These are phyloP conservation scores for Arge pagana DNA, from an alignment of 2,888 invertebrate genomes.

Conservation along the genomic window DNA sequence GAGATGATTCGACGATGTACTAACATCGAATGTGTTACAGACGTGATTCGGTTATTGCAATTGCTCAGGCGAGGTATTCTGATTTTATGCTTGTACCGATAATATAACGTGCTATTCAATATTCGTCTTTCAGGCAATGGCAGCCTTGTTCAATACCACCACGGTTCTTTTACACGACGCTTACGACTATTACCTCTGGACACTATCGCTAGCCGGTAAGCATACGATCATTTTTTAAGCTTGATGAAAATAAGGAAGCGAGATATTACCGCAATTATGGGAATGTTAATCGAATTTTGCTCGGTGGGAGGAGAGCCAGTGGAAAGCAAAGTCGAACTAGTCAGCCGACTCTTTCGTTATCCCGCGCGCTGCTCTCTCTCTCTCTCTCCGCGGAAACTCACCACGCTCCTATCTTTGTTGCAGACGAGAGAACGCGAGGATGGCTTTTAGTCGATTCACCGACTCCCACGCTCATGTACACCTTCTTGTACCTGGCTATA, in stretches of 20 bases:
- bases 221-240: constrained; percentile 4
- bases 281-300: background rate
- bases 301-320: too few species aligned
- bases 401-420: too few species aligned
- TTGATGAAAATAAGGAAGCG: background rate
- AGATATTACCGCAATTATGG: background rate
- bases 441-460: constrained; percentile 87
- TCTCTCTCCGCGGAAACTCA: too few species aligned
- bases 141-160: constrained; percentile 54
- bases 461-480: constrained; percentile 71
- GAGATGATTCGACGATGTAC: too few species aligned
- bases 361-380: too few species aligned
- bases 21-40: too few species aligned
- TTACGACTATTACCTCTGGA: constrained; percentile 78
- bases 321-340: too few species aligned
- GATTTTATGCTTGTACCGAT: too few species aligned
- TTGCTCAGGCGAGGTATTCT: too few species aligned
- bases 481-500: constrained; percentile 73
- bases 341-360: too few species aligned
- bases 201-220: constrained; percentile 75
- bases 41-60: too few species aligned
- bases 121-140: constrained; percentile 55
- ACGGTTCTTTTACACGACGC: constrained; percentile 51
- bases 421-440: constrained; percentile 80
- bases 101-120: too few species aligned